A percentile compares a stretch with the other conserved stretches of the same genome.
These are phyloP conservation scores for Astyanax mexicanus DNA, from an alignment of 2,797 vertebrate genomes.

Conservation along the genomic window DNA sequence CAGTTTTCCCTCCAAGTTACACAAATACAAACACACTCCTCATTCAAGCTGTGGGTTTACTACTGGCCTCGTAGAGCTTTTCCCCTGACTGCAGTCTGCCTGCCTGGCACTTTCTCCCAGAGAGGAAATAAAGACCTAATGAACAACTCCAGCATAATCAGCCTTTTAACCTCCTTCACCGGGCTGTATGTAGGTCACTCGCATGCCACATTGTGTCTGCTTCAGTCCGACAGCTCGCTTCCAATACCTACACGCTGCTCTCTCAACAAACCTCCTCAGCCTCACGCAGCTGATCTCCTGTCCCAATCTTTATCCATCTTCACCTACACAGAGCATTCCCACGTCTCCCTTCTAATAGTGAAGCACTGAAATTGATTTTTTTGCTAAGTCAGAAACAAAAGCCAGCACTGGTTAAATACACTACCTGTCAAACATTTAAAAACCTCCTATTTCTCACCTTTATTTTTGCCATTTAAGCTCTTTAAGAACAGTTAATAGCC, in stretches of 20 bases:
- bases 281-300: not conserved
- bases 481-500: no score
- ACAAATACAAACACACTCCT: not conserved
- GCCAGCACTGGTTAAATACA: no score
- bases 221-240: conserved; percentile 32
- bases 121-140: conserved; percentile 47
- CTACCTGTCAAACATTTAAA: no score
- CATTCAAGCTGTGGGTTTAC: not conserved
- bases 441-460: no score
- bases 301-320: conserved; percentile 5
- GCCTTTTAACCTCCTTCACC: conserved; percentile 42
- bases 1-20: not conserved
- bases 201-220: conserved; percentile 37
- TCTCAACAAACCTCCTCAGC: conserved; percentile 2
- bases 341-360: not conserved
- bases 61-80: not conserved
- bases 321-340: conserved; percentile 1
- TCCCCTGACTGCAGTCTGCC: conserved; percentile 10
- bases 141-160: conserved; percentile 48
- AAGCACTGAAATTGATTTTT: no score
- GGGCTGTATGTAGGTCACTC: conserved; percentile 51
- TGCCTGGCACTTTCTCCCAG: conserved; percentile 31
- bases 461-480: no score
- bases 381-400: no score
- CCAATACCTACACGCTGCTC: conserved; percentile 30